Evolutionary conservation across 1,140 invertebrate genomes (phyloP), one percentile per base, ranked within the genome.

Genomic region (Metopolophium dirhodum): DNA sequence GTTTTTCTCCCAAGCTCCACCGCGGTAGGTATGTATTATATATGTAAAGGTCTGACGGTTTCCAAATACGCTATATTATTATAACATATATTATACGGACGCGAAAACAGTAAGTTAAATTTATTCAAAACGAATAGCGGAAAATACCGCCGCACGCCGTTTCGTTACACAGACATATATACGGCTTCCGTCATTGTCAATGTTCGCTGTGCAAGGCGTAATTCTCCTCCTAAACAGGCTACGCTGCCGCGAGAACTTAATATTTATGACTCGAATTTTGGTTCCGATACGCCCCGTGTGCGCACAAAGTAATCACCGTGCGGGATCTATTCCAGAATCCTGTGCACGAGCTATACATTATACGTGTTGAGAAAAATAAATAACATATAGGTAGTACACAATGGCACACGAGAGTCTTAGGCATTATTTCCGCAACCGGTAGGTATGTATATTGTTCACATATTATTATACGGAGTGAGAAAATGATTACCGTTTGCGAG

Each of bases 241-340:
- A 45, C 8, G 8, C 49, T 18, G 8, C 47, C 37, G 2, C n/a
- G 37, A 26, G 2, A 90, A 90, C 89, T 90, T 61, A 41, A 90
- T 90, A 90, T 90, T 90, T 90, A 90, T 61, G 54, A 90, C 54
- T 90, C 54, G 54, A 61, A 90, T 68, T 68, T 90, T 37, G 57
- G 61, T 45, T n/a, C 57, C 20, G 23, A 90, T 90, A 90, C 88
- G 54, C 88, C 54, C 51, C 87, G 49, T 89, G 3, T 35, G 20
- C 41, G 85, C 23, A 57, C 37, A 54, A 90, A 68, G 54, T 90
- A 61, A 90, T 90, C 89, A 41, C 88, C n/a, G n/a, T 37, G 35
- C 9, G 35, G 23, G 35, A 57, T 89, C 88, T 51, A 22, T 88
- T 88, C 49, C 49, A 47, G 30, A 22, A 87, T 49, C 47, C 45